phyloP scores from a whole-genome alignment of 2,797 vertebrate species.

The Hafferia zeledoni region DNA sequence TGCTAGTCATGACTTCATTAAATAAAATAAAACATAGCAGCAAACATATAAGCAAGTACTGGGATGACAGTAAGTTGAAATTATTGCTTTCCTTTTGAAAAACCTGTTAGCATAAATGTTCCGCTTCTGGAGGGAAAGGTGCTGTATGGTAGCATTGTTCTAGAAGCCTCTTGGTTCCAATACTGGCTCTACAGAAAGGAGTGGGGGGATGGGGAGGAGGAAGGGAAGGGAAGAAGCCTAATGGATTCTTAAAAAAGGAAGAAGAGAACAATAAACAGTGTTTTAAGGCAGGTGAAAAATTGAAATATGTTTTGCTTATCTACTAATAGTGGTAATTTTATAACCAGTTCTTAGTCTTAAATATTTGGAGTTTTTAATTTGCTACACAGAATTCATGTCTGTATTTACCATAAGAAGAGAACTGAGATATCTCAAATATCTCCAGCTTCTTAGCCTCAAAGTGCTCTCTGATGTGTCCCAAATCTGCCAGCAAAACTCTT shows the following conservation, averaged over 20 bases:
- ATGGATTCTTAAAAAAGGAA: not conserved
- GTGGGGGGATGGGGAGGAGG: not conserved
- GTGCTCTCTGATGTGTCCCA: not conserved
- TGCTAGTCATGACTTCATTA: not conserved
- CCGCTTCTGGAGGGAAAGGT: not conserved
- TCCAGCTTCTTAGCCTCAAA: not conserved
- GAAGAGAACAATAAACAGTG: not conserved
- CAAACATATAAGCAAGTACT: not conserved
- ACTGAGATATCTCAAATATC: not conserved
- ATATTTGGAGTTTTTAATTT: not conserved
- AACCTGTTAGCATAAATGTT: not conserved
- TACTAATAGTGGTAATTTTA: not conserved
- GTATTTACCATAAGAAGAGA: not conserved
- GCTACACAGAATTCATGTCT: not conserved
- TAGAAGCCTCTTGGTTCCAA: not conserved
- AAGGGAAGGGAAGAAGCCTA: fast-evolving
- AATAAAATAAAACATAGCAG: not conserved
- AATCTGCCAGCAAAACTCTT: conserved; percentile 48
- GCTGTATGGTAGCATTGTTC: not conserved
- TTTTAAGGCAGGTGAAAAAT: not conserved
- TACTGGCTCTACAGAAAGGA: not conserved
- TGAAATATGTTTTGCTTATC: not conserved
- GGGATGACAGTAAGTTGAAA: not conserved
- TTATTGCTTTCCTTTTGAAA: not conserved
- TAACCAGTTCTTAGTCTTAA: not conserved